phyloP scores from a whole-genome alignment of 2,797 vertebrate genomes.

The Phoxinus dragarum region DNA sequence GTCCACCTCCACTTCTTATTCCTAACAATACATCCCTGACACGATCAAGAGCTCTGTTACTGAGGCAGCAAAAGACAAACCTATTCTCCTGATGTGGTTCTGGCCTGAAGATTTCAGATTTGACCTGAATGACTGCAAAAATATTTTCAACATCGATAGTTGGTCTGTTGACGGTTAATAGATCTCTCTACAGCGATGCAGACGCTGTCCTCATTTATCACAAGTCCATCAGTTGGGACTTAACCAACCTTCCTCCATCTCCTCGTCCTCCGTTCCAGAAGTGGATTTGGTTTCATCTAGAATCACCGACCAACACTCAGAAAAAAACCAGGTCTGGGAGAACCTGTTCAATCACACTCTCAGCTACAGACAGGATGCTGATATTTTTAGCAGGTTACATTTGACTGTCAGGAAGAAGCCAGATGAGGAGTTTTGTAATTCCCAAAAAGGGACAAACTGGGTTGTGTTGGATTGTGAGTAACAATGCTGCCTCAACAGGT shows the following conservation, averaged over 20 bases:
- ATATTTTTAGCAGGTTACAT: constrained; percentile 81
- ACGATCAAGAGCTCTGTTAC: background rate
- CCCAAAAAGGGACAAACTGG: constrained; percentile 85
- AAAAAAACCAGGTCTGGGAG: constrained; percentile 80
- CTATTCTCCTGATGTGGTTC: constrained; percentile 85
- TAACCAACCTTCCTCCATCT: constrained; percentile 84
- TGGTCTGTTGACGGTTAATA: constrained; percentile 84
- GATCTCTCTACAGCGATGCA: constrained; percentile 79
- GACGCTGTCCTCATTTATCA: constrained; percentile 85
- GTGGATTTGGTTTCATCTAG: constrained; percentile 90
- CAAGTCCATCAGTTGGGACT: constrained; percentile 81
- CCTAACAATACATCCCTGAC: too few relatives aligned
- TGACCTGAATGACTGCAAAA: constrained; percentile 81
- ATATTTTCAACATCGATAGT: constrained; percentile 80
- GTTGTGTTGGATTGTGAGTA: constrained; percentile 86
- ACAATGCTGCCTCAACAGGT: constrained; percentile 70
- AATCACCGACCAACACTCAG: constrained; percentile 83
- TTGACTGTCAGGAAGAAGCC: constrained; percentile 74
- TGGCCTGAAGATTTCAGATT: constrained; percentile 85
- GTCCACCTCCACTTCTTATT: background rate
- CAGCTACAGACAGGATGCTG: constrained; percentile 85
- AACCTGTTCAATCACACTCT: constrained; percentile 88
- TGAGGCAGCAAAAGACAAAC: constrained; percentile 74
- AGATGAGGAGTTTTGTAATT: constrained; percentile 76
- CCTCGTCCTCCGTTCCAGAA: constrained; percentile 84